Conservation (phyloP, 2,113 vertebrate species). For the Gymnarchus niloticus region DNA sequence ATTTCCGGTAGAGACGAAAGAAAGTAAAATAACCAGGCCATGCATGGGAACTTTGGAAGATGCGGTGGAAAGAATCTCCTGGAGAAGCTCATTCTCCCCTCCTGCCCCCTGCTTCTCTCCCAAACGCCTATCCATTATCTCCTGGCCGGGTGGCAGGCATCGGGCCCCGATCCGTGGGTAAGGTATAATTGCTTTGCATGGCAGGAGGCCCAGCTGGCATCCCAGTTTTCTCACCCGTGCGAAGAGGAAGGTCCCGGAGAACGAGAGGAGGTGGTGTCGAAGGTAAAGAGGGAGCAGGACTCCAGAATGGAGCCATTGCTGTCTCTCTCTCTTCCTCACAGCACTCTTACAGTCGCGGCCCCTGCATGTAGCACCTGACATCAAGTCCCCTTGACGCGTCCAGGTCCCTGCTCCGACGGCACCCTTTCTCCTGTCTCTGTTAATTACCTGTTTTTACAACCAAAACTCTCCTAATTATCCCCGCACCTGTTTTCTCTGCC, state of each 20-base stretch:
- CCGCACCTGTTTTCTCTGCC: constrained; percentile 16
- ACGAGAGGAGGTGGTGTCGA: neutral
- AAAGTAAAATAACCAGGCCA: neutral
- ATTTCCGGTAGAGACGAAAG: neutral
- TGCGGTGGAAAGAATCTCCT: neutral
- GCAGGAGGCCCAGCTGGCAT: neutral
- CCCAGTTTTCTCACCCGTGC: constrained; percentile 14
- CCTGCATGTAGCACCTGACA: neutral
- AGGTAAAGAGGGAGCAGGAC: neutral
- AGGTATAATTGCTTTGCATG: neutral
- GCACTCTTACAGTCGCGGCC: neutral
- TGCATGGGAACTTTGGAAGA: neutral
- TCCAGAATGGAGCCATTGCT: neutral
- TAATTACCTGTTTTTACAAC: constrained; percentile 12
- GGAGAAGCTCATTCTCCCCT: neutral
- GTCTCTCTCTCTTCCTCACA: constrained; percentile 6
- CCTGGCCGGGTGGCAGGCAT: neutral
- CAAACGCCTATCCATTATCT: constrained; percentile 25
- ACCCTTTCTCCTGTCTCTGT: neutral
- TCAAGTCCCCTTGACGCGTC: neutral
- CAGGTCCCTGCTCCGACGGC: neutral
- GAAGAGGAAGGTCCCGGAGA: neutral
- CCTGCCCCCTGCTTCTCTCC: neutral
- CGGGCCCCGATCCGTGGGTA: neutral
- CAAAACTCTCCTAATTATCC: constrained; percentile 9